A percentile compares a stretch with the other conserved stretches of the same genome.
Conservation (phyloP, 2,888 invertebrate genomes). For the Campopleginae sp. region DNA sequence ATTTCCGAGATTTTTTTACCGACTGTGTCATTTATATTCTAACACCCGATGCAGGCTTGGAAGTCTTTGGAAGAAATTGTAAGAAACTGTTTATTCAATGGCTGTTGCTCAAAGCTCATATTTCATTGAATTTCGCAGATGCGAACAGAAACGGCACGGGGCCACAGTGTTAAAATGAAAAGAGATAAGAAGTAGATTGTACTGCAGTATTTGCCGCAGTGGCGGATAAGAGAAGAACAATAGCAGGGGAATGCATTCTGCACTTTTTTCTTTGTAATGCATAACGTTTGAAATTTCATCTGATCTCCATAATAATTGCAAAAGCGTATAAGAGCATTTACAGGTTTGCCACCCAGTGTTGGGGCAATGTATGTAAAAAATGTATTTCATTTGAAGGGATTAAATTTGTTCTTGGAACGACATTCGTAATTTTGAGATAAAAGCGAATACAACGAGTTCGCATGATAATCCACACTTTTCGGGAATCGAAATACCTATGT, state of each 20-base stretch:
- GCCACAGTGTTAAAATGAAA: slow-evolving; percentile 3
- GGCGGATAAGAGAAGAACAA: slow-evolving; percentile 34
- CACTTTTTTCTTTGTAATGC: not conserved
- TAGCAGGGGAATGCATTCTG: not conserved
- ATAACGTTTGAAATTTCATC: not conserved
- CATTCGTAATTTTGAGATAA: not conserved
- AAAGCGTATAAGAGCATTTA: not conserved
- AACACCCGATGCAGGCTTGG: not conserved
- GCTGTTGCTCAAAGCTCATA: not conserved
- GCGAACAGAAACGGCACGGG: not conserved
- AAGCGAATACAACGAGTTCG: not conserved
- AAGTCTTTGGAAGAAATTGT: not conserved
- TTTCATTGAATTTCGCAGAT: not conserved
- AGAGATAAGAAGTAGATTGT: slow-evolving; percentile 41
- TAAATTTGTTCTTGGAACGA: not conserved
- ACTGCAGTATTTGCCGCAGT: slow-evolving; percentile 1
- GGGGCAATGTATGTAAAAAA: not conserved
- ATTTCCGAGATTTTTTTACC: not conserved
- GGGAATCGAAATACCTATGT: not conserved
- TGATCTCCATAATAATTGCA: not conserved
- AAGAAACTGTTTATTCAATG: not conserved
- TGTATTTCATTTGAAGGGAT: not conserved
- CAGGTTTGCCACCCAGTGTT: not conserved
- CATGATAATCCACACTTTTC: not conserved
- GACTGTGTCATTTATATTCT: not conserved